Percentiles rank a stretch among this genome's conserved stretches.
phyloP scores from a whole-genome alignment of 1,140 invertebrate species.

The Tetramorium simillimum region DNA sequence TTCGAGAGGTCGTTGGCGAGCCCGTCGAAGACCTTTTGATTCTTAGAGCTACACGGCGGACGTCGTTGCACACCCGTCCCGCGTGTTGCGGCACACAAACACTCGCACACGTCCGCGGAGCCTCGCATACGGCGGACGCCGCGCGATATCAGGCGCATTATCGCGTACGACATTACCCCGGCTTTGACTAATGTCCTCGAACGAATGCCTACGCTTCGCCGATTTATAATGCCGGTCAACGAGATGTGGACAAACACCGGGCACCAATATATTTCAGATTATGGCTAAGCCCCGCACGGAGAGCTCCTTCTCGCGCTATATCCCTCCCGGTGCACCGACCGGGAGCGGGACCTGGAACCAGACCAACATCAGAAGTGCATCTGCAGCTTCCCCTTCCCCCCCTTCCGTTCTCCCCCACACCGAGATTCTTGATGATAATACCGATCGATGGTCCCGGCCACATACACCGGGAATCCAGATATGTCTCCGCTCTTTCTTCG shows the following conservation, averaged over 20 bases:
- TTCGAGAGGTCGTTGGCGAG: conserved; percentile 67
- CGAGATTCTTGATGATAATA: conserved; percentile 78
- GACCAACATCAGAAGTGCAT: conserved; percentile 81
- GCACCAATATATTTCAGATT: conserved; percentile 86
- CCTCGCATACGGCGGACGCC: conserved; percentile 68
- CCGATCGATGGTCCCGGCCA: conserved; percentile 72
- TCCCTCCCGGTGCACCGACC: conserved; percentile 46
- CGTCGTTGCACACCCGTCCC: background rate
- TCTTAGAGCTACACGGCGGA: conserved; percentile 68
- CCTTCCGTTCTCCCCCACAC: conserved; percentile 6
- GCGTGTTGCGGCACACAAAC: background rate
- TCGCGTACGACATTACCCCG: conserved; percentile 83
- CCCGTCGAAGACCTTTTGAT: conserved; percentile 74
- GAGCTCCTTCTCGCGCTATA: conserved; percentile 36
- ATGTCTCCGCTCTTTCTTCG: conserved; percentile 19
- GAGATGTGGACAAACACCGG: conserved; percentile 85
- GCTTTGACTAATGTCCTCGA: conserved; percentile 85
- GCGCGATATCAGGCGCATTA: conserved; percentile 83
- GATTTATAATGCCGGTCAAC: conserved; percentile 85
- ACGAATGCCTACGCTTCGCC: conserved; percentile 85
- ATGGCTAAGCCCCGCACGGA: conserved; percentile 80
- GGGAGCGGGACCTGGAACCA: conserved; percentile 71
- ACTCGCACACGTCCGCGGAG: conserved; percentile 40
- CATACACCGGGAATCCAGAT: conserved; percentile 41
- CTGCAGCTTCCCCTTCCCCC: conserved; percentile 62